Conservation (phyloP, 2,797 vertebrate species). For the Gallinago nigripennis region DNA sequence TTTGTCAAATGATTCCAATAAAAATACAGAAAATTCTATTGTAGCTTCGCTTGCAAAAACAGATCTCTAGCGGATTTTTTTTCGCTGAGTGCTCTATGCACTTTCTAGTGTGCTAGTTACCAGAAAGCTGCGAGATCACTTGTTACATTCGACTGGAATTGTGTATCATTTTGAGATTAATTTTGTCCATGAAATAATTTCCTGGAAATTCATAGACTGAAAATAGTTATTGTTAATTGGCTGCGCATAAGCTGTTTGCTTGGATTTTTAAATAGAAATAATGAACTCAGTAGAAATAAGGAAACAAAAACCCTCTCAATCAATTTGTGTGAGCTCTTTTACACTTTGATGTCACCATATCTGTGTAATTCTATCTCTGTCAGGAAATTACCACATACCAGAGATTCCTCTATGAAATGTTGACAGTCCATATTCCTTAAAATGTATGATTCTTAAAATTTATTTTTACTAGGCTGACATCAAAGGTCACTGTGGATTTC, state of each 20-base stretch:
- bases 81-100: neutral
- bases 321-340: slow-evolving; percentile 22
- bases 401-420: slow-evolving; percentile 20
- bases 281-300: slow-evolving; percentile 20
- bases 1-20: neutral
- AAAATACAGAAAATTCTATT: neutral
- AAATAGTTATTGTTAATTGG: neutral
- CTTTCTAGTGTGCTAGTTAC: neutral
- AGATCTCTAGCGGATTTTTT: neutral
- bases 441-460: neutral
- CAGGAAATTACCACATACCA: slow-evolving; percentile 57
- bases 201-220: neutral
- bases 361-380: slow-evolving; percentile 47
- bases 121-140: slow-evolving; percentile 20
- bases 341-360: slow-evolving; percentile 14
- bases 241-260: neutral
- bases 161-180: neutral
- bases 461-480: slow-evolving; percentile 27
- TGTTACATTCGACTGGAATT: slow-evolving; percentile 27
- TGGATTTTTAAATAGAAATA: slow-evolving; percentile 15
- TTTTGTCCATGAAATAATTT: neutral
- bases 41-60: neutral
- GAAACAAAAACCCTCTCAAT: slow-evolving; percentile 1
- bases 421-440: slow-evolving; percentile 7
- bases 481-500: neutral